These are phyloP conservation scores for Dendroctonus valens DNA, from an alignment of 1,140 invertebrate species.

Conservation along the genomic window DNA sequence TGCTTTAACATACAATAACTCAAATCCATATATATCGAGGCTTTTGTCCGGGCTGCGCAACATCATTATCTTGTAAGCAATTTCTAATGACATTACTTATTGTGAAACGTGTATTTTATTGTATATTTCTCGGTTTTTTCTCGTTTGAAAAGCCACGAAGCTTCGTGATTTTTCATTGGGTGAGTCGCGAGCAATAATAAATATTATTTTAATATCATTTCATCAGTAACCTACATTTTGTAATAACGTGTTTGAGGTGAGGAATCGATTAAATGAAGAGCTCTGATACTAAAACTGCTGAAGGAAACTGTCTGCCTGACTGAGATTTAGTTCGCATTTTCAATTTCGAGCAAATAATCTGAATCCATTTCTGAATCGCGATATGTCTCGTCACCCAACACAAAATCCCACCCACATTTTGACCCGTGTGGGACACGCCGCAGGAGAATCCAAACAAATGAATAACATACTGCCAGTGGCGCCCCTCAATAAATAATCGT, in stretches of 20 bases:
- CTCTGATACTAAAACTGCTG: neutral
- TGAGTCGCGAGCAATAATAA: neutral
- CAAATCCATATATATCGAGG: neutral
- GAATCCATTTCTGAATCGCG: slow-evolving; percentile 7
- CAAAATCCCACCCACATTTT: slow-evolving; percentile 17
- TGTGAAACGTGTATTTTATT: no score
- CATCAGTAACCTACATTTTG: neutral
- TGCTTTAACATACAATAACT: neutral
- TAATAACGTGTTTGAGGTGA: neutral
- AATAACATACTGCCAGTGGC: neutral
- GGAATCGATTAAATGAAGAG: neutral
- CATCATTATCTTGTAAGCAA: no score
- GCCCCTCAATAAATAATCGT: neutral
- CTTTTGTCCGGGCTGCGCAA: no score
- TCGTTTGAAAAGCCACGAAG: no score
- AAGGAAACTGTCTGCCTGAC: neutral
- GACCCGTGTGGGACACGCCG: slow-evolving; percentile 5
- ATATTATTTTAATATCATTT: neutral
- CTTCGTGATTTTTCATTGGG: neutral
- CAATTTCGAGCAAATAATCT: neutral
- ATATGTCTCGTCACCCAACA: slow-evolving; percentile 7
- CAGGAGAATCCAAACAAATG: slow-evolving; percentile 5
- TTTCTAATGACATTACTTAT: no score
- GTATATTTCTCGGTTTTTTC: no score
- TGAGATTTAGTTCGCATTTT: neutral